These are phyloP conservation scores for Varroa destructor DNA, from an alignment of 1,140 invertebrate genomes.

Conservation along the genomic window DNA sequence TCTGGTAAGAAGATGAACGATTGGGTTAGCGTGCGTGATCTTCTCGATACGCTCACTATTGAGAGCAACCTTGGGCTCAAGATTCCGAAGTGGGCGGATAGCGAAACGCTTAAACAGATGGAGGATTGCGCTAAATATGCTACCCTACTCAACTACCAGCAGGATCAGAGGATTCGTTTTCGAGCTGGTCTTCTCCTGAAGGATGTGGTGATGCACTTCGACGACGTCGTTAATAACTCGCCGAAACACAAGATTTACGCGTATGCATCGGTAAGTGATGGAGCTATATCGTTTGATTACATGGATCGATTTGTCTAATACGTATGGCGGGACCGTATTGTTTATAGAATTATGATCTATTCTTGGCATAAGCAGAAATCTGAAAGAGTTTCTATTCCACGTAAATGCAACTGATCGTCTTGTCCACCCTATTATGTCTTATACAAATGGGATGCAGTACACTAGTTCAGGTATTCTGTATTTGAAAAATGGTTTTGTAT, in stretches of 20 bases:
- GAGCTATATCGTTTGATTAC: background rate
- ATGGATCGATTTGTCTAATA: background rate
- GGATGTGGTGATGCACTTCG: conserved; percentile 3
- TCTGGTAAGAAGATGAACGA: conserved; percentile 26
- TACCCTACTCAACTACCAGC: conserved; percentile 7
- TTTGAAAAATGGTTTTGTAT: no score
- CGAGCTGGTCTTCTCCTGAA: conserved; percentile 12
- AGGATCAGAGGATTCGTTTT: background rate
- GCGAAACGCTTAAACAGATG: background rate
- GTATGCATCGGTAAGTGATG: conserved; percentile 10
- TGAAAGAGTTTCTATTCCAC: no score
- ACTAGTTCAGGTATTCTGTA: no score
- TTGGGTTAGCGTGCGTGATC: conserved; percentile 18
- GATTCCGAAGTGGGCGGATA: conserved; percentile 4
- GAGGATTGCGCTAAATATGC: conserved; percentile 8
- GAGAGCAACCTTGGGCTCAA: conserved; percentile 1
- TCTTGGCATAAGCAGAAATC: no score
- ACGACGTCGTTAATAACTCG: conserved; percentile 10
- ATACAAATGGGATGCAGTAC: no score
- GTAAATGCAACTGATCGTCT: no score
- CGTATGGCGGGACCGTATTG: no score
- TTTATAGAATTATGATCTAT: no score
- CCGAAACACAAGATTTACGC: conserved; percentile 21
- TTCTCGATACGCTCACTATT: conserved; percentile 9
- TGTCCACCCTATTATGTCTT: no score